phyloP scores from a whole-genome alignment of 1,140 invertebrate genomes.

The Bombus superbus region DNA sequence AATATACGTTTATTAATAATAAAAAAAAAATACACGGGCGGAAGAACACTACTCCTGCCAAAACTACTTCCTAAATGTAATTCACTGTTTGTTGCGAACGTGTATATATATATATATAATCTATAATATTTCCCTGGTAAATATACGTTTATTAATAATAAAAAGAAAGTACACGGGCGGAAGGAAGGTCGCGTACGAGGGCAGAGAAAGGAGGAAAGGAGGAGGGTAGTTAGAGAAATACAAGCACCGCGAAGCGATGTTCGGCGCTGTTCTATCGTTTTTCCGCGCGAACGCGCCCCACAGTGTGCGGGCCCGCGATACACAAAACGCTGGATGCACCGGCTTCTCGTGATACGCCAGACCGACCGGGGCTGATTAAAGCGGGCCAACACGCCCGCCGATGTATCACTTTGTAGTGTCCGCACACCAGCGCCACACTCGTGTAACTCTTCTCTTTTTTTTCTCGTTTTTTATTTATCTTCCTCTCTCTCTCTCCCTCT shows the following conservation, averaged over 20 bases:
- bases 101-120: too few species aligned
- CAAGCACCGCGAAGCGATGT: not conserved
- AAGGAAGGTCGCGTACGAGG: conserved; percentile 13
- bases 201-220: not conserved
- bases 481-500: not conserved
- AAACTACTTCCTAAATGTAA: too few species aligned
- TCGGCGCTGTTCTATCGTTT: conserved; percentile 32
- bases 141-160: too few species aligned
- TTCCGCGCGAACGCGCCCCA: conserved; percentile 43
- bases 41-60: too few species aligned
- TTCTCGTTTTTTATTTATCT: not conserved
- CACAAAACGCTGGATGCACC: conserved; percentile 47
- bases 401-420: conserved; percentile 8
- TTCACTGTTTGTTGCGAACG: too few species aligned
- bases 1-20: too few species aligned
- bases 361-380: conserved; percentile 50
- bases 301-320: not conserved
- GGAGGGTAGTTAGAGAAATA: conserved; percentile 20
- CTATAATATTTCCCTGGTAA: too few species aligned
- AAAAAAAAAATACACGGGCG: too few species aligned
- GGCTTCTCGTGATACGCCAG: conserved; percentile 42
- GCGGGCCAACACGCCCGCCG: conserved; percentile 26
- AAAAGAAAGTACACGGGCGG: too few species aligned
- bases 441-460: not conserved
- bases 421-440: not conserved